Base-by-base conservation (phyloP, 53 echinoderm and acorn worm species). In the Crossaster papposus region DNA sequence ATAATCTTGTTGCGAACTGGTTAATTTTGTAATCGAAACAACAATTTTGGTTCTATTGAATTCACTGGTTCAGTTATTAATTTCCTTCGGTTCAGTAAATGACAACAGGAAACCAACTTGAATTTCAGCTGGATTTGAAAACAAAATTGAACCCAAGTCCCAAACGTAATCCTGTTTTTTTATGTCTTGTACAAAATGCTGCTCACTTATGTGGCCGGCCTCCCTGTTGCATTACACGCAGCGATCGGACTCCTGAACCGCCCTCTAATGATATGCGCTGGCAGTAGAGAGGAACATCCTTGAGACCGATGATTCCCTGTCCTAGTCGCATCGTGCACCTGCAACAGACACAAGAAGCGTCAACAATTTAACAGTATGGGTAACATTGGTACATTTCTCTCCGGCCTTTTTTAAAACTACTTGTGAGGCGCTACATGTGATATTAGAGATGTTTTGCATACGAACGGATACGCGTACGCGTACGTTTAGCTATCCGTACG, bases 301-400 rank as follows among this genome's bases (percentile, higher is more conserved):
- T 89, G 1, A 89, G 90, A 9, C 89, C 94, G 13, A 92, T 91
- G 91, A 95, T 89, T 9, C 94, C 96, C 38, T 90, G 92, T 14
- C 99, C 99, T 70, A 99, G 93, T 26, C 99, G 91, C 96, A 99
- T 99, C 38, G 89, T 89, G 68, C 96, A 95, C 90, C 99, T 99
- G 26, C 14, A 33, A 33, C 32, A n/a, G 26, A 35, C 44, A 44
- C 44, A 44, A 0, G 9, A 44, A 44, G 9, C n/a, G 0, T 44
- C 44, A 44, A 44, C n/a, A n/a, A 9, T 5, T 44, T 44, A 38
- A 38, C 2, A 7, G 38, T 38, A n/a, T n/a, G n/a, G n/a, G n/a
- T n/a, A n/a, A n/a, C n/a, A n/a, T n/a, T n/a, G n/a, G n/a, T n/a
- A n/a, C n/a, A n/a, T n/a, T n/a, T n/a, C n/a, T n/a, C n/a, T n/a